Conservation (phyloP, 1,140 invertebrate genomes). For the Caerostris darwini region DNA sequence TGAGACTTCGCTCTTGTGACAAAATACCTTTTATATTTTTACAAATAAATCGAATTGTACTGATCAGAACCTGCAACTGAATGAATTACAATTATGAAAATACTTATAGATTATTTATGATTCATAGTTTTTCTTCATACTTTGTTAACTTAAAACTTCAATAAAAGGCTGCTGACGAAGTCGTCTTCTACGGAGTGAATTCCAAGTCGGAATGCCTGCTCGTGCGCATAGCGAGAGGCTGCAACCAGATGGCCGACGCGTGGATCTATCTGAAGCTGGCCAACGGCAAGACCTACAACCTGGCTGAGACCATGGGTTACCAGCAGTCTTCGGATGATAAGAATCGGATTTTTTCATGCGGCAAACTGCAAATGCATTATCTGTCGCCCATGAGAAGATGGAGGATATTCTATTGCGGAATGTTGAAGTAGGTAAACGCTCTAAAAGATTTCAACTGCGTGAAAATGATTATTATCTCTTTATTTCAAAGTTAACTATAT, state of each 20-base stretch:
- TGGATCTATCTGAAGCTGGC: slow-evolving; percentile 58
- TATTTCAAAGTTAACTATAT: not conserved
- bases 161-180: slow-evolving; percentile 45
- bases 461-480: no score
- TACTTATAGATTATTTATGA: no score
- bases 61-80: no score
- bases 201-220: slow-evolving; percentile 66
- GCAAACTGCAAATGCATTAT: slow-evolving; percentile 47
- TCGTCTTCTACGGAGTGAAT: slow-evolving; percentile 66
- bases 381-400: slow-evolving; percentile 56
- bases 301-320: not conserved
- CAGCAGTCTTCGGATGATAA: not conserved
- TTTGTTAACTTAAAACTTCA: no score
- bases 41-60: no score
- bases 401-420: slow-evolving; percentile 63
- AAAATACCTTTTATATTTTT: no score
- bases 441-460: not conserved
- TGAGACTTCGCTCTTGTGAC: no score
- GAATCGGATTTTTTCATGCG: slow-evolving; percentile 22
- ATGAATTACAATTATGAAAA: no score
- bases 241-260: slow-evolving; percentile 39
- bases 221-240: slow-evolving; percentile 12
- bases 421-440: slow-evolving; percentile 20
- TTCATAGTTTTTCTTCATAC: no score
- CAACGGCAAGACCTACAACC: slow-evolving; percentile 50